Base-by-base conservation (phyloP, 1,140 invertebrate genomes). In the Drosophila azteca region DNA sequence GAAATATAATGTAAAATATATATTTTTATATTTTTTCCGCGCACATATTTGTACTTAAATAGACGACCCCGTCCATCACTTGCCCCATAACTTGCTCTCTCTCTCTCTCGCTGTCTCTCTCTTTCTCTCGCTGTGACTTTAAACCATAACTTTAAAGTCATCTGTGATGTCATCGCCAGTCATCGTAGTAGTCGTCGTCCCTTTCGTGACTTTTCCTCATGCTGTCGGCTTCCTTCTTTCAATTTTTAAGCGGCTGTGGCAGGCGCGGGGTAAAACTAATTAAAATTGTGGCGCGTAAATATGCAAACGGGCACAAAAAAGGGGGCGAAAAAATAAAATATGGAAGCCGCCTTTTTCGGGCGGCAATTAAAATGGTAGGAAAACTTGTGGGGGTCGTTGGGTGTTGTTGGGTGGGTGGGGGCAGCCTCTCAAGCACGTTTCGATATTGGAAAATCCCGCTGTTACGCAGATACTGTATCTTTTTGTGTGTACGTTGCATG, bases 181-280 rank as follows among this genome's bases (percentile, higher is more conserved):
- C 31, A 31, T 8, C 31, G 8, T 31, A 8, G 9, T 31, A 31
- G 31, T 31, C 8, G 29, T 24, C 46, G 22, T 15, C 50, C 51
- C 55, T 57, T 72, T 77, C 80, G 80, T 84, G 80, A 63, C 77
- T 84, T 64, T 44, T 43, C 50, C 48, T 46, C 51, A 17, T 9
- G 63, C 64, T 84, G 81, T 80, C 81, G 70, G 81, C 58, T 84
- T 85, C 66, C 55, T 53, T 73, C 49, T 59, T 69, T 67, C 53
- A 39, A 39, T 39, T 39, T 39, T 39, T 39, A 13, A 39, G 35
- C 35, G 35, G 11, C 35, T 11, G 2, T 13, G 35, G 35, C 50
- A 22, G 60, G 39, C 8, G 39, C 39, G 26, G 29, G 20, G 57
- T 48, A 69, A 75, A 73, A 84, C 73, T 84, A 84, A 84, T 85